These are phyloP conservation scores for Gracilinanus agilis DNA, from an alignment of 2,113 vertebrate species.

Conservation along the genomic window DNA sequence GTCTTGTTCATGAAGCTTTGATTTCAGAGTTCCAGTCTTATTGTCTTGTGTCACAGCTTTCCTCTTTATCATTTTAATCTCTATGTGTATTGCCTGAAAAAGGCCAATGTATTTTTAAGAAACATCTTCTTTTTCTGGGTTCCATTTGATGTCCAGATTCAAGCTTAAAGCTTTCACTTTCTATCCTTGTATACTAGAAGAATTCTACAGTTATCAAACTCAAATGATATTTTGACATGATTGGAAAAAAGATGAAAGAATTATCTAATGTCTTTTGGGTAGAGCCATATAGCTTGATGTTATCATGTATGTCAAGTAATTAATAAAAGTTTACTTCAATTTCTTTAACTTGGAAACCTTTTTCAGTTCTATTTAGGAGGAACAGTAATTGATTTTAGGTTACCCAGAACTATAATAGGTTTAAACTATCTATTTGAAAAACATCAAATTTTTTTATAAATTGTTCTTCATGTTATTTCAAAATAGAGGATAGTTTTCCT, in stretches of 20 bases:
- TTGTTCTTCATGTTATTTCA: neutral
- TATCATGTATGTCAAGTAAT: neutral
- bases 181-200: neutral
- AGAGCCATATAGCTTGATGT: neutral
- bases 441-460: neutral
- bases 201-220: neutral
- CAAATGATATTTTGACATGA: neutral
- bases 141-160: neutral
- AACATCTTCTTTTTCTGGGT: neutral
- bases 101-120: neutral
- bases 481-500: neutral
- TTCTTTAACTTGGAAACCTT: neutral
- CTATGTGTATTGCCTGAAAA: neutral
- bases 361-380: neutral
- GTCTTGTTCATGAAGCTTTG: neutral
- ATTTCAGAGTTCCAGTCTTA: neutral
- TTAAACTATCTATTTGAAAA: too few relatives aligned
- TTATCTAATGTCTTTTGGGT: neutral
- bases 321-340: neutral
- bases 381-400: neutral
- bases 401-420: neutral
- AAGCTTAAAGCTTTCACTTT: neutral
- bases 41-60: neutral
- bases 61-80: neutral
- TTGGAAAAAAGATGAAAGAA: neutral